Evolutionary conservation across 2,113 vertebrate genomes (phyloP).

Genomic region (Phaethornis superciliosus): DNA sequence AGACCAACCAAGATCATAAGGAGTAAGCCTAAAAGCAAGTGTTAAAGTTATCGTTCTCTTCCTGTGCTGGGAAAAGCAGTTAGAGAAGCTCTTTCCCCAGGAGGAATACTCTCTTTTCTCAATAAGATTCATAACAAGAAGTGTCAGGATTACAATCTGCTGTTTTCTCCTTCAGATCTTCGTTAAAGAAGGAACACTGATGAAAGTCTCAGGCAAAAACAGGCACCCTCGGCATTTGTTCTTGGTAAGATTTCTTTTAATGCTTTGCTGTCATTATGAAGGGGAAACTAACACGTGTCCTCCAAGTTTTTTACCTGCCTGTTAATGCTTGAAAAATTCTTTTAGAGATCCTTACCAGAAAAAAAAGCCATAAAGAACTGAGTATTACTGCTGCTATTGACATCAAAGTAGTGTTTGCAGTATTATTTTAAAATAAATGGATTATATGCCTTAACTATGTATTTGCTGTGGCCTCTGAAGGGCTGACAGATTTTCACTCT

Average conservation of each 20-base stretch:
- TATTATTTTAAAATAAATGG: neutral
- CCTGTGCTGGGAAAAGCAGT: neutral
- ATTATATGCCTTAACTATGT: neutral
- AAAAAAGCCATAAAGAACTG: neutral
- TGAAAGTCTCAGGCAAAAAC: conserved; percentile 91
- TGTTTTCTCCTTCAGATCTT: conserved; percentile 83
- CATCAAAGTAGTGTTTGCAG: neutral
- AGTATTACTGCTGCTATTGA: neutral
- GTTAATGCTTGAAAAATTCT: neutral
- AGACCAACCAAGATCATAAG: neutral
- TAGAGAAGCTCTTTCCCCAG: neutral
- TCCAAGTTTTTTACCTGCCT: neutral
- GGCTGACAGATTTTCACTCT: neutral
- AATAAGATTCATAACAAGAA: neutral
- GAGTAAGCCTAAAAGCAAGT: neutral
- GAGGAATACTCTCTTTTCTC: neutral
- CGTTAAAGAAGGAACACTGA: conserved; percentile 94
- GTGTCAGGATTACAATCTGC: neutral
- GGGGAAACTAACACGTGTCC: neutral
- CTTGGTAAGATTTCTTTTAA: conserved; percentile 81
- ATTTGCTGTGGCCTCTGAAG: neutral
- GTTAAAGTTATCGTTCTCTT: neutral
- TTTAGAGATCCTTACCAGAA: neutral
- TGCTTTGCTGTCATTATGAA: neutral
- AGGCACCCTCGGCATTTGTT: conserved; percentile 92